Conservation (phyloP, 2,888 invertebrate species). For the Tethea ocularis region DNA sequence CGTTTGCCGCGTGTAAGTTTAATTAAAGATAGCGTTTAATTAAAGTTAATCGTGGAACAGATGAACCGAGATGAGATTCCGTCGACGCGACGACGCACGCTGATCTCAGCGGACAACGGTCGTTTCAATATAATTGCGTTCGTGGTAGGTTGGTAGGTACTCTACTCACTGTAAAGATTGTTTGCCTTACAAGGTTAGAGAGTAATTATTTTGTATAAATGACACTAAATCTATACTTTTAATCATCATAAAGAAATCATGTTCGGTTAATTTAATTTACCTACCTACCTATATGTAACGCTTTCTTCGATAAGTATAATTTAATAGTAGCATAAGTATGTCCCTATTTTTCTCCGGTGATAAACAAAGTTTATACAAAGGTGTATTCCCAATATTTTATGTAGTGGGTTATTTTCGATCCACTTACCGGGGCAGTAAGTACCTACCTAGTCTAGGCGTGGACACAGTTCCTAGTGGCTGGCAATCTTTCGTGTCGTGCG, state of each 20-base stretch:
- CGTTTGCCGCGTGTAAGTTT: slow-evolving; percentile 60
- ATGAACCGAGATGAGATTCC: slow-evolving; percentile 56
- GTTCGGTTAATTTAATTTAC: no score
- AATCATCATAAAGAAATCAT: no score
- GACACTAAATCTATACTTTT: background rate
- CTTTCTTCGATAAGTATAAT: no score
- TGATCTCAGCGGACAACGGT: slow-evolving; percentile 26
- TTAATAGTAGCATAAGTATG: no score
- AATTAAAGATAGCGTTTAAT: slow-evolving; percentile 79
- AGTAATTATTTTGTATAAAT: background rate
- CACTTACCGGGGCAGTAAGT: slow-evolving; percentile 3
- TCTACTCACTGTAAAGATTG: slow-evolving; percentile 5
- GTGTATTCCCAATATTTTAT: background rate
- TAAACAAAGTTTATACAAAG: no score
- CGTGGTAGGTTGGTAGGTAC: slow-evolving; percentile 1
- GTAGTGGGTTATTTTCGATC: background rate
- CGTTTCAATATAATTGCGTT: slow-evolving; percentile 37
- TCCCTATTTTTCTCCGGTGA: no score
- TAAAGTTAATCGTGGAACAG: slow-evolving; percentile 69
- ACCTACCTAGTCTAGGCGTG: slow-evolving; percentile 19
- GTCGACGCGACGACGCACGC: slow-evolving; percentile 26
- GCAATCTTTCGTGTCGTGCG: slow-evolving; percentile 13
- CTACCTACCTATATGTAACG: no score
- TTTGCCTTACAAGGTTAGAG: background rate
- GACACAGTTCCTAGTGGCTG: slow-evolving; percentile 18